Evolutionary conservation across 2,888 invertebrate species (phyloP), one percentile per base, ranked within the genome.

Genomic region (Gasteruption jaculator): DNA sequence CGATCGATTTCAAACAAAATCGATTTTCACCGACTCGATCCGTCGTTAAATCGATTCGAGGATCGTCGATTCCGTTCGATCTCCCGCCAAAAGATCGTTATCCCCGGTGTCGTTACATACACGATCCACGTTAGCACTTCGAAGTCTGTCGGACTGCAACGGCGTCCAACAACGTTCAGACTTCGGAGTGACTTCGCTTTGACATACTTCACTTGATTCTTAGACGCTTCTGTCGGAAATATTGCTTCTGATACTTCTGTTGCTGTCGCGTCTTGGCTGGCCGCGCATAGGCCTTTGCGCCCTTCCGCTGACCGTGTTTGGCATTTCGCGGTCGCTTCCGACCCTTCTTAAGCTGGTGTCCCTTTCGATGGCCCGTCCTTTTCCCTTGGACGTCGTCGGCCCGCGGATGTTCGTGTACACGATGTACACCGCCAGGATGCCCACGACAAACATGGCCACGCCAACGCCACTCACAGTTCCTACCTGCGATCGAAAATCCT

Each of bases 171-270:
- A n/a, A n/a, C n/a, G n/a, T n/a, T n/a, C n/a, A n/a, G n/a, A n/a
- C n/a, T n/a, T n/a, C n/a, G n/a, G n/a, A n/a, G n/a, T n/a, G n/a
- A n/a, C n/a, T n/a, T n/a, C n/a, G n/a, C n/a, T n/a, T n/a, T n/a
- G n/a, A n/a, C n/a, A n/a, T n/a, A n/a, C n/a, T n/a, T n/a, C n/a
- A n/a, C n/a, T n/a, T n/a, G n/a, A n/a, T 11, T 38, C 38, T 57
- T 49, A 68, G 29, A 69, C 68, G 39, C 68, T 68, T 33, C 63
- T 68, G 18, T 69, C 69, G 3, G 69, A 69, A 2, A 64, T 35
- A 34, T 50, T 58, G 45, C 67, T 67, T 24, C 57, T 53, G 41
- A 66, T 58, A 50, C 67, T 68, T 15, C 57, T 47, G 43, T 53
- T 57, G 44, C 65, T 66, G 41, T 60, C 63, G 20, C 59, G 53